These are phyloP conservation scores for Steinernema carpocapsae DNA, from an alignment of 2,888 invertebrate species.

Conservation along the genomic window DNA sequence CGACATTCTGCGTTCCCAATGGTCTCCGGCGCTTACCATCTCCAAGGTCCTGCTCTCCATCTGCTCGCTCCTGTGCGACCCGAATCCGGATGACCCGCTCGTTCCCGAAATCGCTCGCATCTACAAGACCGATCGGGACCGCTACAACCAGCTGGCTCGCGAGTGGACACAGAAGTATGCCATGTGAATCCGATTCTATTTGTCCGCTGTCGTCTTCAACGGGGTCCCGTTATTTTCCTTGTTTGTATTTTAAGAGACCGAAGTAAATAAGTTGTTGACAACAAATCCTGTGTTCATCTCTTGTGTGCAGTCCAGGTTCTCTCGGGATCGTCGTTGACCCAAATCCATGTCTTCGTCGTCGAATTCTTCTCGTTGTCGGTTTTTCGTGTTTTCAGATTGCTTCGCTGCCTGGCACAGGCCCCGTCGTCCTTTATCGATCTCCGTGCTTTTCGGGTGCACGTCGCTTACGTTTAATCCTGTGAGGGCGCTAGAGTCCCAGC, in stretches of 20 bases:
- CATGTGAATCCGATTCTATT: conserved; percentile 74
- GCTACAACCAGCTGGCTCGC: conserved; percentile 95
- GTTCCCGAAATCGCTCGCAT: conserved; percentile 99
- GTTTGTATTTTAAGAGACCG: conserved; percentile 35
- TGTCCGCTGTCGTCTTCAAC: conserved; percentile 24
- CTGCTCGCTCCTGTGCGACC: conserved; percentile 99
- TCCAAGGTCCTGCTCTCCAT: conserved; percentile 99
- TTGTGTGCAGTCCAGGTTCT: conserved; percentile 2
- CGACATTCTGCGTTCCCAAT: conserved; percentile 98
- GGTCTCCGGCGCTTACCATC: conserved; percentile 99
- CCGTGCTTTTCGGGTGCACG: conserved; percentile 30
- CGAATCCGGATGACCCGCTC: conserved; percentile 99
- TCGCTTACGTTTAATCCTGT: conserved; percentile 15
- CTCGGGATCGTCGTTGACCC: not conserved
- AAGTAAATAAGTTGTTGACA: conserved; percentile 34
- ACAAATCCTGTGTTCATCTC: not conserved
- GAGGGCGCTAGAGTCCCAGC: not conserved
- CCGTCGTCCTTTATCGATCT: conserved; percentile 11
- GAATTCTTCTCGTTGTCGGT: not conserved
- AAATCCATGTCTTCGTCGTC: not conserved
- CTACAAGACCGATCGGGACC: conserved; percentile 99
- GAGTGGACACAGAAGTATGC: conserved; percentile 99
- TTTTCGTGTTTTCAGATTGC: not conserved
- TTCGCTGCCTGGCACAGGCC: not conserved
- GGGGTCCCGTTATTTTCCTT: conserved; percentile 25